Percentiles rank a stretch among this genome's conserved stretches.
Conservation (phyloP, 1,140 invertebrate genomes). For the Heliconius melpomene region DNA sequence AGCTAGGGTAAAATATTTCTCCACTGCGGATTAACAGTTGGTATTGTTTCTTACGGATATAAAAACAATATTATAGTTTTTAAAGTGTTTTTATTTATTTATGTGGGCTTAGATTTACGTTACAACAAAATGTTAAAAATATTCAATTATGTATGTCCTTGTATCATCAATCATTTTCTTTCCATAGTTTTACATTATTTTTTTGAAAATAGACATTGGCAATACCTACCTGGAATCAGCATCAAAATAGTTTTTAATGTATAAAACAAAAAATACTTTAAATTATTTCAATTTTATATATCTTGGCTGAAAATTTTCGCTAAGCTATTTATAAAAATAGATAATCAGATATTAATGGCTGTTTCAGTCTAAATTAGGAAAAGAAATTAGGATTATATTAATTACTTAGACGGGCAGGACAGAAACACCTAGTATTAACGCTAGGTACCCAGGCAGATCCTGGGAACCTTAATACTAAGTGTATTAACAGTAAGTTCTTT, state of each 20-base stretch:
- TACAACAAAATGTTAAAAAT: not conserved
- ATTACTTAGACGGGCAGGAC: too few species aligned
- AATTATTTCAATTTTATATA: too few species aligned
- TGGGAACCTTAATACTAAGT: too few species aligned
- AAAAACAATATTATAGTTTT: not conserved
- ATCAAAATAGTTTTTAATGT: not conserved
- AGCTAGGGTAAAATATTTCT: slow-evolving; percentile 20
- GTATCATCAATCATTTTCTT: not conserved
- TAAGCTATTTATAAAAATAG: too few species aligned
- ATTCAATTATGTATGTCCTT: not conserved
- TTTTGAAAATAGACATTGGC: slow-evolving; percentile 40
- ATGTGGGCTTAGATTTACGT: not conserved
- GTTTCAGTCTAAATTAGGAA: too few species aligned
- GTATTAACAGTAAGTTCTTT: too few species aligned
- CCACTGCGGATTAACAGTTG: slow-evolving; percentile 35
- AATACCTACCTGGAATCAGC: slow-evolving; percentile 17
- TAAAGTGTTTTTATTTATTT: not conserved
- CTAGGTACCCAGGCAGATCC: too few species aligned
- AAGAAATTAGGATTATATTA: too few species aligned
- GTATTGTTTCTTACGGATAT: slow-evolving; percentile 60
- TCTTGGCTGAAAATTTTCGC: too few species aligned
- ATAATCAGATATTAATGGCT: too few species aligned
- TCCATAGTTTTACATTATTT: not conserved
- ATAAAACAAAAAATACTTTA: too few species aligned
- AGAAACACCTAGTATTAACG: too few species aligned